Base-by-base conservation (phyloP, 2,888 invertebrate genomes). In the Metacarcinus magister region DNA sequence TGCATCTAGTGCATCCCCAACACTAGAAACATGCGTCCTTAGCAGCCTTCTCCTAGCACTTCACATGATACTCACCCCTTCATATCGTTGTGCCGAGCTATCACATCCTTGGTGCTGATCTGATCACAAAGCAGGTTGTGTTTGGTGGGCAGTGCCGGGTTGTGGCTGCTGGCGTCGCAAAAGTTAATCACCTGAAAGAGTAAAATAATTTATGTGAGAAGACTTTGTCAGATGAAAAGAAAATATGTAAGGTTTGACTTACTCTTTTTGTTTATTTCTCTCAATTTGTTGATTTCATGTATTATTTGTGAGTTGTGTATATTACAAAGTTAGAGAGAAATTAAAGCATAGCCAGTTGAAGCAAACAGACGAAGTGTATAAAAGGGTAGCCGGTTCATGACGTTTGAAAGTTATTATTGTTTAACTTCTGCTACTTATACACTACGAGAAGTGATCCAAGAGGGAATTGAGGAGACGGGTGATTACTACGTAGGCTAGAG, bases 101-200 rank as follows among this genome's bases (percentile, higher is more conserved):
- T 97, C 54, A 97, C 97, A 13, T 97, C 97, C 97, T 97, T 97
- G 8, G 97, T 97, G 95, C 97, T 97, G 43, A 97, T 95, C 44
- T 97, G 97, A 28, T 97, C 97, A 96, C 97, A 97, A 82, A 97
- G 97, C 28, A 97, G 97, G 96, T 97, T 97, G 46, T 97, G 97
- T 96, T 97, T 97, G 91, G 97, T 97, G 0, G 97, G 97, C 0
- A 97, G 97, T 87, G 97, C 97, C 10, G 96, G 96, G 96, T 97
- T 97, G 97, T 97, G 97, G 0, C 96, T 96, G 91, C 97, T 96
- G 92, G 97, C 97, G 92, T 97, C 97, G 96, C 97, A 97, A 94
- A 97, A 97, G 8, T 97, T 97, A 43, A 95, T 97, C 60, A 97
- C 97, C 97, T 97, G 96, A 32, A 60, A 48, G 87, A 67, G 39